phyloP scores from a whole-genome alignment of 2,888 invertebrate species.

The Chirona hameri region DNA sequence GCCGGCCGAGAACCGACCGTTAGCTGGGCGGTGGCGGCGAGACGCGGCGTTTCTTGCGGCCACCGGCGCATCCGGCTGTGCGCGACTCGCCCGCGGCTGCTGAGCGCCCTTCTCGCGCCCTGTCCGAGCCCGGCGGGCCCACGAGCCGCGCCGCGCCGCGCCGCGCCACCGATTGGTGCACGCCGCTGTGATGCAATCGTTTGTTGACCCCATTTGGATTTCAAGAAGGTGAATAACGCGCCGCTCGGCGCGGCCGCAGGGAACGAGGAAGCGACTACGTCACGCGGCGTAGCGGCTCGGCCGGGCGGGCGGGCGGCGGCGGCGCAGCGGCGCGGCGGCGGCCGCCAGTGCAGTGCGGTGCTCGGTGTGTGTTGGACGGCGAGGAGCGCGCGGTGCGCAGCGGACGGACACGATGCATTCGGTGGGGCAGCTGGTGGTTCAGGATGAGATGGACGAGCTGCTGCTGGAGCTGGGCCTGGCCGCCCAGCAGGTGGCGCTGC shows the following conservation, averaged over 20 bases:
- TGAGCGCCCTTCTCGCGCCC: background rate
- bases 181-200: background rate
- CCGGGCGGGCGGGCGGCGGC: background rate
- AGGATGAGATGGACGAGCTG: constrained; percentile 27
- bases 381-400: background rate
- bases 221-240: constrained; percentile 13
- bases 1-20: background rate
- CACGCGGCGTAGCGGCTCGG: constrained; percentile 9
- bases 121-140: background rate
- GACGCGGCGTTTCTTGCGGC: background rate
- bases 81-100: background rate
- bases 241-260: background rate
- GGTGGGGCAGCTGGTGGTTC: background rate
- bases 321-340: background rate
- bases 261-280: constrained; percentile 22
- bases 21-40: background rate
- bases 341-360: background rate
- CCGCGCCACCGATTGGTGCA: background rate
- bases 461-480: constrained; percentile 24
- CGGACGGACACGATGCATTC: background rate
- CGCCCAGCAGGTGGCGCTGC: constrained; percentile 22
- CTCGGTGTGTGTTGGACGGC: background rate
- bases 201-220: constrained; percentile 22
- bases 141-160: background rate
- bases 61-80: background rate